Base-by-base conservation (phyloP, 2,113 vertebrate species). In the Barbus barbus region DNA sequence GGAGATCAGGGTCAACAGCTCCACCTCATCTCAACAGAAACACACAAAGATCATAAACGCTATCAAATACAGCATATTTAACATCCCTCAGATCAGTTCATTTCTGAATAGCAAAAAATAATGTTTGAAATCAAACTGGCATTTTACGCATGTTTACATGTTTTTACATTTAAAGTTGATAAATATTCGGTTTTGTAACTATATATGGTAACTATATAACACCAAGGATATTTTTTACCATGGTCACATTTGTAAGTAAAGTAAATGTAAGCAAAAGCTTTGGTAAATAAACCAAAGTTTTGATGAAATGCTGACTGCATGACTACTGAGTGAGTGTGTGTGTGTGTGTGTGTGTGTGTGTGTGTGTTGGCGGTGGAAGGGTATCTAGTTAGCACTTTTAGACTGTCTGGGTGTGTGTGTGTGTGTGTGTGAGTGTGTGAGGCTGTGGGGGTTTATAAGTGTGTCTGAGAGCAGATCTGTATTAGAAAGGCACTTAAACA, bases 1-100 rank as follows among this genome's bases (percentile, higher is more conserved):
- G 20, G 36, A 72, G 69, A 44, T 72, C 69, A 44, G 69, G 69
- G 36, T 72, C 69, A 72, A 41, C 74, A 76, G 28, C 74, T 53
- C 24, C 26, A 12, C 46, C 18, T 75, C 18, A 31, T 26, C 48
- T 41, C 9, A 76, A 76, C 46, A 4, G 46, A 76, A 76, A 22
- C 46, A 22, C 74, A n/a, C 74, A n/a, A 18, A 14, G 26, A 76
- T 76, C 26, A 76, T 56, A n/a, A 76, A 56, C 46, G 1, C 13
- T 14, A 48, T 46, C 44, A 48, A 28, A 74, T 5, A 26, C 24
- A 28, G 11, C 46, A 22, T 31, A 33, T 51, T 13, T 24, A 33
- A 22, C 46, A 7, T 53, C 18, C 24, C 36, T 53, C 48, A 53
- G 5, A 1, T 48, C 46, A 48, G 46, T 24, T 24, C 8, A 60